Conservation (phyloP, 2,113 vertebrate genomes). For the Lagopus muta region DNA sequence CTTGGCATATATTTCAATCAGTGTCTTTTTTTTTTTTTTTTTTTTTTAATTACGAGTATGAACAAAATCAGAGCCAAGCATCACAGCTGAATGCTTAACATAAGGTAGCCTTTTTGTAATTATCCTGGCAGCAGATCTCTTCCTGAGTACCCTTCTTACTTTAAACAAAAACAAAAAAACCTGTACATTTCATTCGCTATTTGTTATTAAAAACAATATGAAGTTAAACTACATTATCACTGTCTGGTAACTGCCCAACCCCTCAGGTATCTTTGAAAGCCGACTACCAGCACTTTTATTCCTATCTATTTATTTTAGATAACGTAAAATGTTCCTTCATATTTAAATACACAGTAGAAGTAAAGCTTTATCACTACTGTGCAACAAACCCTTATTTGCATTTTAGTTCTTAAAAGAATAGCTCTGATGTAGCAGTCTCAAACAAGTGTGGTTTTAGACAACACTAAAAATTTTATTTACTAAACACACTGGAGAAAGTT, state of each 20-base stretch:
- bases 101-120: slow-evolving; percentile 2
- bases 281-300: slow-evolving; percentile 14
- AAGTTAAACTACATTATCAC: slow-evolving; percentile 6
- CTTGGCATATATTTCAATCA: background rate
- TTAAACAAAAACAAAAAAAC: background rate
- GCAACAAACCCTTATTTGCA: slow-evolving; percentile 28
- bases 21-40: background rate
- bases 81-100: background rate
- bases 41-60: background rate
- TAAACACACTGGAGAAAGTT: background rate
- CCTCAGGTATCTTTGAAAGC: slow-evolving; percentile 17
- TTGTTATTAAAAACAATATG: slow-evolving; percentile 33
- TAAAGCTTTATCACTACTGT: background rate
- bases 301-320: slow-evolving; percentile 45
- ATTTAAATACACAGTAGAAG: slow-evolving; percentile 19
- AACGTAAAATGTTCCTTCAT: slow-evolving; percentile 19
- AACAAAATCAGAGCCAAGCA: background rate
- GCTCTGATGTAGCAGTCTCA: background rate
- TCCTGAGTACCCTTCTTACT: background rate
- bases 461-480: background rate
- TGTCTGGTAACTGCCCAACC: background rate
- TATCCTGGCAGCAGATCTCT: background rate
- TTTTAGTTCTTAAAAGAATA: slow-evolving; percentile 11
- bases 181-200: slow-evolving; percentile 5
- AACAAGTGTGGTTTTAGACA: background rate